Percentiles rank a stretch among this genome's conserved stretches.
These are phyloP conservation scores for Oreamnos americanus DNA, from an alignment of 2,113 vertebrate species.

Conservation along the genomic window DNA sequence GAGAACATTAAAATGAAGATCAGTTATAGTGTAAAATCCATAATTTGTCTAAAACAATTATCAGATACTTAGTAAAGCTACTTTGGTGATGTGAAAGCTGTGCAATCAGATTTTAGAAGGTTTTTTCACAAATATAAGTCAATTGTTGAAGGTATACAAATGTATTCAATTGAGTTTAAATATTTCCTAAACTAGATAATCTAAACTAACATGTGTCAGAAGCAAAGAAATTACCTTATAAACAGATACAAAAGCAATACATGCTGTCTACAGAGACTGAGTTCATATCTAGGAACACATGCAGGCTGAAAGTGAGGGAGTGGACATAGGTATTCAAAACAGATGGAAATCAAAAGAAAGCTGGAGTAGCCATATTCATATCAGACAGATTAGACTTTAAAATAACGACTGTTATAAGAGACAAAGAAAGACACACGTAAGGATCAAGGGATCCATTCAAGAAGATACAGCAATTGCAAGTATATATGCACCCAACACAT, in stretches of 20 bases:
- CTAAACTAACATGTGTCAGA: constrained; percentile 10
- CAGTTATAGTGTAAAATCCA: constrained; percentile 49
- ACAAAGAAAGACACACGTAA: background rate
- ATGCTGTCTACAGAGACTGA: background rate
- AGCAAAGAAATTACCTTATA: background rate
- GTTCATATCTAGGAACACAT: background rate
- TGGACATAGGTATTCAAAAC: background rate
- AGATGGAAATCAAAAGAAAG: background rate
- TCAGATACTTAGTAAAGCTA: constrained; percentile 15
- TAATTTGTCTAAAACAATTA: constrained; percentile 20
- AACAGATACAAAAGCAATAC: background rate
- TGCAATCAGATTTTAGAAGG: constrained; percentile 16
- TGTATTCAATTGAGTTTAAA: background rate
- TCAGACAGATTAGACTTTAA: background rate
- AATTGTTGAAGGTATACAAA: background rate
- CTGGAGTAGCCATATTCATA: background rate
- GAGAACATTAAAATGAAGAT: constrained; percentile 10
- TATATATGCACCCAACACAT: background rate
- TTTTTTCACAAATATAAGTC: constrained; percentile 49
- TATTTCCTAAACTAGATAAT: constrained; percentile 10
- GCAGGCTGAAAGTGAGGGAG: background rate
- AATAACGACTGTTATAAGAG: background rate
- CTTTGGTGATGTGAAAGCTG: background rate
- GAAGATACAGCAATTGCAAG: background rate
- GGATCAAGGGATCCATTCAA: background rate